Base-by-base conservation (phyloP, 2,113 vertebrate genomes). In the Thomomys bottae region DNA sequence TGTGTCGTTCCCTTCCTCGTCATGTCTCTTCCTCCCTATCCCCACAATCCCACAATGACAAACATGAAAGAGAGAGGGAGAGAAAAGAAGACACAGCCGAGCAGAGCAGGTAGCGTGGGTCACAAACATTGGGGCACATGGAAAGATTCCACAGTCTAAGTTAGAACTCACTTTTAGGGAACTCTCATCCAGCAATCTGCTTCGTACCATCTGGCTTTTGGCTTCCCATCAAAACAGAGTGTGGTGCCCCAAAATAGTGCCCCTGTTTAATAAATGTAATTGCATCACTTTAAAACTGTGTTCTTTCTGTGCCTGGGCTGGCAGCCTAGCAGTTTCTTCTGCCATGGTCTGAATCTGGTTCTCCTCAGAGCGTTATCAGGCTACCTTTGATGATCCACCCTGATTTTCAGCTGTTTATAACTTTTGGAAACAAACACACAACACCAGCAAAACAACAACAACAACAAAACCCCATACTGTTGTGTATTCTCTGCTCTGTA, bases 341-440 rank as follows among this genome's bases (percentile, higher is more conserved):
- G 26, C 42, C 10, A 0, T 54, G 26, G 17, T 67, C 63, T 34
- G 28, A 90, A 88, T 59, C 89, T 38, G 9, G 40, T 40, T 88
- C 90, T 70, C 84, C 64, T 89, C 92, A 77, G 87, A 92, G 77
- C 87, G 90, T 95, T 93, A 96, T 73, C 89, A 57, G 91, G 95
- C 93, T 89, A 89, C 79, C 87, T 87, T 92, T 87, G 77, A 87
- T 73, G 42, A 57, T 71, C 89, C 87, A 61, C 80, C 68, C 76
- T 36, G 82, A 8, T 36, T 66, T 66, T 73, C 71, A 88, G 87
- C 77, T 94, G 61, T 66, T 93, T 84, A 63, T 78, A 91, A 95
- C 91, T 91, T 73, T 73, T 42, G 36, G 68, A 42, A 92, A 73
- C 23, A 71, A 12, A 38, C 78, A 73, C 61, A 40, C 6, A 61